Evolutionary conservation across 2,888 invertebrate genomes (phyloP).

Genomic region (Folsomia candida): DNA sequence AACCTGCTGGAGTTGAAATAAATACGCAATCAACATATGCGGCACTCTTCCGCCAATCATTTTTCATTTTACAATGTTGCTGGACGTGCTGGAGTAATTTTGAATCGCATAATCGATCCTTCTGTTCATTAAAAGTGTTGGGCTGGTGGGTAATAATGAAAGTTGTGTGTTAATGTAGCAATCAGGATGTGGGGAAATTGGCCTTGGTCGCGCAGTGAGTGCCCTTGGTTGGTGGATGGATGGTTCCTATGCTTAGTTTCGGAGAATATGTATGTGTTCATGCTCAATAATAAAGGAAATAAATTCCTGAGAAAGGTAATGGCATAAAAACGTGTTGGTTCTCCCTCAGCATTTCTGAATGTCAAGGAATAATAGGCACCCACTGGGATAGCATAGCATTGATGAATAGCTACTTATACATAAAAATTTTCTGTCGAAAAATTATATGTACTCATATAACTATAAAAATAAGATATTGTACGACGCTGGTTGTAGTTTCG

Average conservation of each 20-base stretch:
- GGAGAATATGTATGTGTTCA: too few species aligned
- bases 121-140: neutral
- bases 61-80: neutral
- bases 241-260: too few species aligned
- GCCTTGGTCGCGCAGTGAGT: too few species aligned
- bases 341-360: neutral
- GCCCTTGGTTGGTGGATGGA: neutral
- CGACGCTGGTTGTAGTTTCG: too few species aligned
- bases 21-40: neutral
- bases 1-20: too few species aligned
- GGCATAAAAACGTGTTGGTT: too few species aligned
- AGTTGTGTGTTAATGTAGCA: neutral
- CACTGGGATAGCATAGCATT: neutral
- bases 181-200: neutral
- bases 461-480: too few species aligned
- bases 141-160: neutral
- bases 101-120: neutral
- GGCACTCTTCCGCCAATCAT: too few species aligned
- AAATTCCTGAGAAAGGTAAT: too few species aligned
- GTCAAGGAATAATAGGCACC: conserved; percentile 8
- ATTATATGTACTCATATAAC: neutral
- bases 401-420: neutral
- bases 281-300: too few species aligned
- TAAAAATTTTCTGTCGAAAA: neutral
- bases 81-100: neutral